Evolutionary conservation across 2,797 vertebrate species (phyloP).

Genomic region (Rhyacichthys aspro): DNA sequence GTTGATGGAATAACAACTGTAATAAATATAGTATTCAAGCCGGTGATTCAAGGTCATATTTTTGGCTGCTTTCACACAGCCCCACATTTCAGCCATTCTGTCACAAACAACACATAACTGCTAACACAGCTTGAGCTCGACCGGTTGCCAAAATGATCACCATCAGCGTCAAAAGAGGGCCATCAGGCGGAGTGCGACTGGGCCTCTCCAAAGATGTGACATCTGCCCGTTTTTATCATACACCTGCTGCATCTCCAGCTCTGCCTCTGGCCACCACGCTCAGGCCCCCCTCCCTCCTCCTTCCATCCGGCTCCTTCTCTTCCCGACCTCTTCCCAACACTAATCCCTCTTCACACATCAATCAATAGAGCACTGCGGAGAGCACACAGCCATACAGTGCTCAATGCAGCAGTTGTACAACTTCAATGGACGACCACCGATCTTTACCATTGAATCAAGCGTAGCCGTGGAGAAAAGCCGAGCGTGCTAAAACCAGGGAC

Average conservation of each 20-base stretch:
- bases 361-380: conserved; percentile 77
- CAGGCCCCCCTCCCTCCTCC: conserved; percentile 14
- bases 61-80: background rate
- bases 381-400: conserved; percentile 65
- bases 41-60: conserved; percentile 34
- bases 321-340: conserved; percentile 39
- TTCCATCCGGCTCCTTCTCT: conserved; percentile 12
- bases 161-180: conserved; percentile 34
- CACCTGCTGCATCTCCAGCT: conserved; percentile 58
- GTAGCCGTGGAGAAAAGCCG: conserved; percentile 47
- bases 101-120: conserved; percentile 12
- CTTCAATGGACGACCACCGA: conserved; percentile 71
- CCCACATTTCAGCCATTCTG: background rate
- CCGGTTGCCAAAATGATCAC: conserved; percentile 26
- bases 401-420: conserved; percentile 72
- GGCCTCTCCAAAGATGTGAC: conserved; percentile 50
- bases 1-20: too few relatives aligned
- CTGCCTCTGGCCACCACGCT: conserved; percentile 38
- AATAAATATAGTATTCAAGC: background rate
- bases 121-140: conserved; percentile 21
- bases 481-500: conserved; percentile 60
- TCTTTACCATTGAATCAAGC: conserved; percentile 74
- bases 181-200: conserved; percentile 31
- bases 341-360: conserved; percentile 78
- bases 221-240: conserved; percentile 58